Evolutionary conservation across 2,113 vertebrate genomes (phyloP).

Genomic region (Phylloscopus whistleri): DNA sequence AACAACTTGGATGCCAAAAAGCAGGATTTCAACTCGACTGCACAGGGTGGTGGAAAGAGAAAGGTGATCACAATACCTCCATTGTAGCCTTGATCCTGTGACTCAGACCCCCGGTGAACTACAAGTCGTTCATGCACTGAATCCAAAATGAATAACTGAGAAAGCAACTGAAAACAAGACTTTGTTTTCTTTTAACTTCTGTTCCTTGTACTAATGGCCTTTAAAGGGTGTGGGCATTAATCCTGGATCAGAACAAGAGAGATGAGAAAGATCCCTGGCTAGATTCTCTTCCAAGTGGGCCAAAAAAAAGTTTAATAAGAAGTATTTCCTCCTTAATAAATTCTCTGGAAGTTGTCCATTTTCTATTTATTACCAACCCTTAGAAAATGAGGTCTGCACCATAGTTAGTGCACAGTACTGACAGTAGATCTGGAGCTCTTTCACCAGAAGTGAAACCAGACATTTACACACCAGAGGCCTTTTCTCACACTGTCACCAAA

Average conservation of each 20-base stretch:
- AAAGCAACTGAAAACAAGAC: conserved; percentile 18
- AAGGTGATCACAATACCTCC: conserved; percentile 54
- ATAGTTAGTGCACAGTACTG: not conserved
- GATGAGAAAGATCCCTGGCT: not conserved
- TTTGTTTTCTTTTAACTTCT: conserved; percentile 38
- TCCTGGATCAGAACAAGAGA: not conserved
- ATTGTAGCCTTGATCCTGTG: conserved; percentile 37
- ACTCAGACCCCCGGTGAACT: not conserved
- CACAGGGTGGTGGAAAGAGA: not conserved
- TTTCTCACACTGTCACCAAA: not conserved
- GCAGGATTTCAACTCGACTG: conserved; percentile 42
- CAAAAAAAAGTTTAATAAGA: not conserved
- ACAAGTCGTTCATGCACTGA: not conserved
- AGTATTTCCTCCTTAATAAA: not conserved
- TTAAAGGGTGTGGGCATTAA: not conserved
- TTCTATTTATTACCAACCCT: not conserved
- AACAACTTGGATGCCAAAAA: conserved; percentile 51
- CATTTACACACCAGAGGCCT: not conserved
- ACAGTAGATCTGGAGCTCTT: not conserved
- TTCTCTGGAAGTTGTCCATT: not conserved
- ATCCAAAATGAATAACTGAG: conserved; percentile 24
- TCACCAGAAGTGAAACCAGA: not conserved
- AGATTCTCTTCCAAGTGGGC: not conserved
- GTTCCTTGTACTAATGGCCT: not conserved
- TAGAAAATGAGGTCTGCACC: not conserved